These are phyloP conservation scores for Pinctada fucata DNA, from an alignment of 2,888 invertebrate genomes.

Conservation along the genomic window DNA sequence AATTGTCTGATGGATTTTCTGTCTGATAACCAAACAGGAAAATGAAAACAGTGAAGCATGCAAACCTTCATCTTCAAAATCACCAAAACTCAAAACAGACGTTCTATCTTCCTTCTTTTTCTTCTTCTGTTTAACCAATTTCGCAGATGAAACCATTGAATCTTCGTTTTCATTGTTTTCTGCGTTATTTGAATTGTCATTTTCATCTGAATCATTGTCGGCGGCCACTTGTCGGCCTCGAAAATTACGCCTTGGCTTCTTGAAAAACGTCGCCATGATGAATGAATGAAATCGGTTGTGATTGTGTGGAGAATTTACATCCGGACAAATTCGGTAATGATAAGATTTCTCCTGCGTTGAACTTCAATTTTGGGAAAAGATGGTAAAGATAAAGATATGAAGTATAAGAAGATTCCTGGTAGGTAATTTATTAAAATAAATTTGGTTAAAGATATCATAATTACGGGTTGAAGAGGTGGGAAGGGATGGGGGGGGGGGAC, in stretches of 20 bases:
- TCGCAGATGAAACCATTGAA: constrained; percentile 22
- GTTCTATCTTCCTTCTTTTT: constrained; percentile 63
- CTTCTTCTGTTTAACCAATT: constrained; percentile 54
- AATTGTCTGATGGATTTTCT: too few species aligned
- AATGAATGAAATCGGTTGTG: background rate
- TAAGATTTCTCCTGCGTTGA: too few species aligned
- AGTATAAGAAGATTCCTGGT: too few species aligned
- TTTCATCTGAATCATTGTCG: constrained; percentile 74
- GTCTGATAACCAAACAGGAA: too few species aligned
- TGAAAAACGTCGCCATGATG: constrained; percentile 85
- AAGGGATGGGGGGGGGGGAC: too few species aligned
- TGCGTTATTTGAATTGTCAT: constrained; percentile 50
- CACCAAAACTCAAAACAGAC: constrained; percentile 86
- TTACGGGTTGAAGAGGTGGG: too few species aligned
- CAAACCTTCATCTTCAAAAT: constrained; percentile 71
- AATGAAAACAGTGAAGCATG: background rate
- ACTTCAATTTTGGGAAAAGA: too few species aligned
- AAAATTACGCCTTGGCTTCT: constrained; percentile 91
- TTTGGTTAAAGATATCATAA: too few species aligned
- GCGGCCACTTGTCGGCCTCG: constrained; percentile 78
- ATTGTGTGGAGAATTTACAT: too few species aligned
- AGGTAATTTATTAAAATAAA: too few species aligned
- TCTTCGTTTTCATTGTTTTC: constrained; percentile 33
- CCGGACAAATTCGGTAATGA: too few species aligned
- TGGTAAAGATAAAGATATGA: too few species aligned